Base-by-base conservation (phyloP, 2,888 invertebrate species). In the Lycia hirtaria region DNA sequence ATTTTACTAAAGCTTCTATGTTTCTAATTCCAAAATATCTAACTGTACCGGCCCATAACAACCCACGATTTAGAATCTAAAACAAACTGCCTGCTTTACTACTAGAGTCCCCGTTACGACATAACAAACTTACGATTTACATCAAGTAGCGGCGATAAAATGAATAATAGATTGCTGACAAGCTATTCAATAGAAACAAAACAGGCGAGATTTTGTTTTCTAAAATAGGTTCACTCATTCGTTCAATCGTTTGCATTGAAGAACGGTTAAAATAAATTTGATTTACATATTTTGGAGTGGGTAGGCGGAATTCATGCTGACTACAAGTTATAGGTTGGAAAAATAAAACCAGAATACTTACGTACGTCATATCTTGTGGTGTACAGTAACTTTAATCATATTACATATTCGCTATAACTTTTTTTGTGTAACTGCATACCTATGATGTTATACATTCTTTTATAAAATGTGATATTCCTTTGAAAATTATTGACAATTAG, bases 181-280 rank as follows among this genome's bases (percentile, higher is more conserved):
- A 17, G 24, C 19, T 20, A 45, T 45, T 45, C 32, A 50, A 37
- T 43, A 56, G 51, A 56, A 56, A 56, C 56, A 56, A 56, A 56
- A 56, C 56, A 44, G 41, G 38, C 44, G 38, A 37, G 32, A 50
- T 50, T 56, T 22, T 6, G 44, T 45, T 50, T 49, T 55, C n/a
- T 40, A 38, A 33, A 68, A 68, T 67, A 64, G 57, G 58, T 45
- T 54, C 62, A 58, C 24, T 50, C 43, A 43, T 49, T 50, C 55
- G 48, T 54, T 63, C 64, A 38, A 40, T 69, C 67, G 67, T 72
- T 74, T 70, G 65, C 68, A 75, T 77, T 71, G 57, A 49, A 55
- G 64, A 74, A 64, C 72, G 62, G 72, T 76, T 71, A 74, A 66
- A 72, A 73, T 74, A 72, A 72, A 72, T 74, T 73, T 72, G 73